Conservation (phyloP, 2,797 vertebrate genomes). For the Toxotes lorentzi region DNA sequence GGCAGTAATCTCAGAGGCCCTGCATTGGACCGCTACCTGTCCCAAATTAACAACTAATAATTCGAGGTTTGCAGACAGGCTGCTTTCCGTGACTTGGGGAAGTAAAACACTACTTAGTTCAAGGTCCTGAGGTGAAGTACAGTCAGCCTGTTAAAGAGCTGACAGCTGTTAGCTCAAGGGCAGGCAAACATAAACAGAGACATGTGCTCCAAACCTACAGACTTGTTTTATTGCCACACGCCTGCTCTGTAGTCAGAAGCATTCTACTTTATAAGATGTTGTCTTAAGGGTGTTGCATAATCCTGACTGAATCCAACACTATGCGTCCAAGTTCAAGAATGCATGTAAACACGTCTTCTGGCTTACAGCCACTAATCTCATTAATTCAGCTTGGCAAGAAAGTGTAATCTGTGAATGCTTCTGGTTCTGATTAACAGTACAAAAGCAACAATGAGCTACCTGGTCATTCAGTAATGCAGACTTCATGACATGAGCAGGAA, state of each 20-base stretch:
- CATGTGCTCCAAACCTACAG: slow-evolving; percentile 54
- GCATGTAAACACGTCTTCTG: slow-evolving; percentile 58
- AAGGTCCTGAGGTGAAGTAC: slow-evolving; percentile 37
- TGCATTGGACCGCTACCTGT: slow-evolving; percentile 39
- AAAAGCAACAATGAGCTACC: slow-evolving; percentile 38
- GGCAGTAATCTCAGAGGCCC: slow-evolving; percentile 24
- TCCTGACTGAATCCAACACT: slow-evolving; percentile 31
- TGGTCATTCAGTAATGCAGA: slow-evolving; percentile 14
- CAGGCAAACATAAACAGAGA: slow-evolving; percentile 65
- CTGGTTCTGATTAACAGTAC: slow-evolving; percentile 39
- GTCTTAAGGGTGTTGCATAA: slow-evolving; percentile 65
- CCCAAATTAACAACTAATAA: slow-evolving; percentile 59
- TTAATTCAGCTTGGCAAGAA: slow-evolving; percentile 64
- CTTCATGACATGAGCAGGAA: not conserved
- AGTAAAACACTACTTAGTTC: slow-evolving; percentile 51
- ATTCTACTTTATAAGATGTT: slow-evolving; percentile 48
- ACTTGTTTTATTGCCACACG: slow-evolving; percentile 22
- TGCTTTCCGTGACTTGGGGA: slow-evolving; percentile 49
- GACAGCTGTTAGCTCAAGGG: slow-evolving; percentile 57
- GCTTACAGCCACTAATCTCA: slow-evolving; percentile 57
- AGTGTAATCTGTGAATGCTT: slow-evolving; percentile 57
- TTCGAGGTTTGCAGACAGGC: slow-evolving; percentile 42
- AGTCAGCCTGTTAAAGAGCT: slow-evolving; percentile 52
- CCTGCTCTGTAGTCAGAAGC: slow-evolving; percentile 32
- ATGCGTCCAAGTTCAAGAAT: slow-evolving; percentile 43